Percentiles rank a stretch among this genome's conserved stretches.
These are phyloP conservation scores for Serranus cabrilla DNA, from an alignment of 2,797 vertebrate species.

Conservation along the genomic window DNA sequence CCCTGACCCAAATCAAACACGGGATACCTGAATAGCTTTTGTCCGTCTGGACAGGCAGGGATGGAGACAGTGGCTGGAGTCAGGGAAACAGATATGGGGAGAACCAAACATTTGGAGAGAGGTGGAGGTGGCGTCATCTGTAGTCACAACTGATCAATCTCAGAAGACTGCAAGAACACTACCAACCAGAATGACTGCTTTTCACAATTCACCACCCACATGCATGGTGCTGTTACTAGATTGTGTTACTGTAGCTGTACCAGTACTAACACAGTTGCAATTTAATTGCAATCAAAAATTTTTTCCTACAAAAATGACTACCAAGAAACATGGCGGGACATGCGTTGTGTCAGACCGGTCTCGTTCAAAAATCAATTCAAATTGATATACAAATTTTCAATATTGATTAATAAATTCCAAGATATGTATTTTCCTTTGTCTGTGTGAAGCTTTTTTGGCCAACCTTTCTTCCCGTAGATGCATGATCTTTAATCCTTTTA, in stretches of 20 bases:
- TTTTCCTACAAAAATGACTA: neutral
- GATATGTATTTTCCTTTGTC: too few species aligned
- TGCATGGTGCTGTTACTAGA: neutral
- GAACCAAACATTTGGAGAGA: conserved; percentile 44
- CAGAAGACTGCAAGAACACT: conserved; percentile 31
- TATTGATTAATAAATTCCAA: too few species aligned
- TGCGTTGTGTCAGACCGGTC: too few species aligned
- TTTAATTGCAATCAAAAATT: neutral
- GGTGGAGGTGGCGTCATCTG: conserved; percentile 61
- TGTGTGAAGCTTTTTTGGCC: too few species aligned
- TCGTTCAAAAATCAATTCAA: too few species aligned
- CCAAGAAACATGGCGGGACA: neutral
- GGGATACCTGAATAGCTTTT: conserved; percentile 66
- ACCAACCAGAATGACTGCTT: conserved; percentile 5
- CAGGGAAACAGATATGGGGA: conserved; percentile 58
- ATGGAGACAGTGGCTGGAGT: conserved; percentile 69
- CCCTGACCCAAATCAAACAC: conserved; percentile 77
- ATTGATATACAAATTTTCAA: too few species aligned
- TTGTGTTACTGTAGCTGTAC: neutral
- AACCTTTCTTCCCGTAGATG: too few species aligned
- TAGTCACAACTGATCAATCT: conserved; percentile 78
- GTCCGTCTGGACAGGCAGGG: conserved; percentile 65
- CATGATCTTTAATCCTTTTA: too few species aligned
- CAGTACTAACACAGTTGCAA: neutral
- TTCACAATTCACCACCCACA: conserved; percentile 27